A percentile compares a stretch with the other conserved stretches of the same genome.
phyloP scores from a whole-genome alignment of 1,140 invertebrate genomes.

The Scaptomyza hsui region DNA sequence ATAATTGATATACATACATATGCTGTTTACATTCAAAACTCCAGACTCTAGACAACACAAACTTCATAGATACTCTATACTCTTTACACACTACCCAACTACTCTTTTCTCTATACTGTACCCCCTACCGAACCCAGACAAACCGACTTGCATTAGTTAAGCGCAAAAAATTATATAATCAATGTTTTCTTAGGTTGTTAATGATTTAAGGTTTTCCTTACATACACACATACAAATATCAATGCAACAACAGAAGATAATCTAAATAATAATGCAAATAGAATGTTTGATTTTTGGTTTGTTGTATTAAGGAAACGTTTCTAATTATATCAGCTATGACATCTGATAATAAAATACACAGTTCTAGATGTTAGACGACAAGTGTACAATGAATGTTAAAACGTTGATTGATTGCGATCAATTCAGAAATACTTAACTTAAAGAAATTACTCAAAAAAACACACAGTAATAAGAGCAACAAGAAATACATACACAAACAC shows the following conservation, averaged over 20 bases:
- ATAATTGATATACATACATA: constrained; percentile 53
- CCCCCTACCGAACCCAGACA: neutral
- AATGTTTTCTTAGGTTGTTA: constrained; percentile 8
- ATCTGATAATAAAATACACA: constrained; percentile 83
- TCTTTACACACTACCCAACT: neutral
- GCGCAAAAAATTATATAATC: constrained; percentile 8
- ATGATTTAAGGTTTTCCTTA: neutral
- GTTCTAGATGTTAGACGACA: constrained; percentile 69
- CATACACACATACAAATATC: constrained; percentile 1
- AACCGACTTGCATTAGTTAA: constrained; percentile 16
- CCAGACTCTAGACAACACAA: constrained; percentile 7
- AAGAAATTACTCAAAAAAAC: constrained; percentile 19
- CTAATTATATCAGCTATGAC: constrained; percentile 83
- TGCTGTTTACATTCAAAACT: constrained; percentile 48
- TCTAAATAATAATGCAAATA: neutral
- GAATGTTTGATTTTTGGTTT: constrained; percentile 6
- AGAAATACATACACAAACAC: constrained; percentile 24
- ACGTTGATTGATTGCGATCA: constrained; percentile 71
- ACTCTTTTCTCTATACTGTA: constrained; percentile 7
- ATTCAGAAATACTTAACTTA: constrained; percentile 32
- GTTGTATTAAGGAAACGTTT: constrained; percentile 43
- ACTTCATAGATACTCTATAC: constrained; percentile 18
- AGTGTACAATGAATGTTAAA: constrained; percentile 74
- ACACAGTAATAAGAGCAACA: constrained; percentile 24
- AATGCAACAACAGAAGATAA: constrained; percentile 41